These are phyloP conservation scores for Emmelina monodactyla DNA, from an alignment of 2,888 invertebrate species.

Conservation along the genomic window DNA sequence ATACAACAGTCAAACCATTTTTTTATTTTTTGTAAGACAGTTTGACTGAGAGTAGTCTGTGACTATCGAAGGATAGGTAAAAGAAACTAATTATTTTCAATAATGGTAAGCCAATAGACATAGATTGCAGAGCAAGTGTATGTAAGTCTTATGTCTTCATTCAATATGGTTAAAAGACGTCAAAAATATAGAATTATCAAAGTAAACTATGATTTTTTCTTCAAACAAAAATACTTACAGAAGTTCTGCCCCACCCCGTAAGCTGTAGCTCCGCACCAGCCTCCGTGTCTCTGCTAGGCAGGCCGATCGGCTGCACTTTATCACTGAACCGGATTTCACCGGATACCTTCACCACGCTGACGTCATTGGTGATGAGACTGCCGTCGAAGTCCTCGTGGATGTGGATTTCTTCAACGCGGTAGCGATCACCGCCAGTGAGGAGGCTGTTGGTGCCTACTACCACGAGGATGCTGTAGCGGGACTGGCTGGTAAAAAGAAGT, in stretches of 20 bases:
- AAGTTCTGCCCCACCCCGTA: slow-evolving; percentile 55
- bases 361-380: slow-evolving; percentile 38
- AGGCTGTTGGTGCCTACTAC: slow-evolving; percentile 58
- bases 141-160: too few species aligned
- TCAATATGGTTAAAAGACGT: too few species aligned
- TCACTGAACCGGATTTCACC: slow-evolving; percentile 32
- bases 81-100: too few species aligned
- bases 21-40: too few species aligned
- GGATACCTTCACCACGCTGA: slow-evolving; percentile 42
- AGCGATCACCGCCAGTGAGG: slow-evolving; percentile 37
- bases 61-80: too few species aligned
- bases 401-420: slow-evolving; percentile 35
- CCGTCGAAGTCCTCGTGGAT: slow-evolving; percentile 46
- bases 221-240: slow-evolving; percentile 33
- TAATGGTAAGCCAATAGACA: too few species aligned
- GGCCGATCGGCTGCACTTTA: slow-evolving; percentile 33
- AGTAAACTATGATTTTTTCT: too few species aligned
- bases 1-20: too few species aligned
- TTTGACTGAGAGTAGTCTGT: too few species aligned
- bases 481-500: slow-evolving; percentile 20
- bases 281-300: slow-evolving; percentile 33
- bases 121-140: too few species aligned
- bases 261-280: slow-evolving; percentile 33
- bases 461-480: slow-evolving; percentile 23
- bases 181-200: too few species aligned